Evolutionary conservation across 2,888 invertebrate genomes (phyloP).

Genomic region (Archaeoteleia sp.): DNA sequence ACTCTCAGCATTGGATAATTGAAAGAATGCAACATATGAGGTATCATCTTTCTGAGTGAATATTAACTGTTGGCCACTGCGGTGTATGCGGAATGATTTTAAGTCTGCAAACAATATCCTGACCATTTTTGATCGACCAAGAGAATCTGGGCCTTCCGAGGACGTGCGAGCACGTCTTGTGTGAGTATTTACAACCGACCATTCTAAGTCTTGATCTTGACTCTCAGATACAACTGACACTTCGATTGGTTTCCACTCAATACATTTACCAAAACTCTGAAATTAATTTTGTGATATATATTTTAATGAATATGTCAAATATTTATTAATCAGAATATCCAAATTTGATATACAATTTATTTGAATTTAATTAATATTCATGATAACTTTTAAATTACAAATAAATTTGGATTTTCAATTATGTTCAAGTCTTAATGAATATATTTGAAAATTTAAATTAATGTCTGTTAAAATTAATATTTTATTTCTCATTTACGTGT

Average conservation of each 20-base stretch:
- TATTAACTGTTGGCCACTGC: constrained; percentile 77
- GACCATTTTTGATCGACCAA: constrained; percentile 76
- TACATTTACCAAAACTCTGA: constrained; percentile 78
- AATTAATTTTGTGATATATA: constrained; percentile 39
- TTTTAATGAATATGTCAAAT: background rate
- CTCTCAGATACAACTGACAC: constrained; percentile 85
- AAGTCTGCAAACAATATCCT: constrained; percentile 80
- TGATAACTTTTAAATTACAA: too few species aligned
- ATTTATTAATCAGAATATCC: too few species aligned
- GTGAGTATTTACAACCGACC: constrained; percentile 88
- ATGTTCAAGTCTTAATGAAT: too few species aligned
- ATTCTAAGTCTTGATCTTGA: constrained; percentile 84
- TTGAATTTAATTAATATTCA: too few species aligned
- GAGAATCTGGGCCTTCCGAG: constrained; percentile 71
- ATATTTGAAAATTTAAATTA: constrained; percentile 4
- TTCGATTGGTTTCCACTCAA: constrained; percentile 91
- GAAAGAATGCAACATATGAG: constrained; percentile 87
- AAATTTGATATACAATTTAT: too few species aligned
- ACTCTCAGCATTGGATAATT: constrained; percentile 89
- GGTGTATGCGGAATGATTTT: constrained; percentile 80
- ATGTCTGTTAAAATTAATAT: too few species aligned
- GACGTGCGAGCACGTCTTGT: constrained; percentile 79
- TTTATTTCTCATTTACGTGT: too few species aligned
- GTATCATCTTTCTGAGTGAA: constrained; percentile 84
- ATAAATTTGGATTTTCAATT: too few species aligned